These are phyloP conservation scores for Phasianus colchicus DNA, from an alignment of 2,113 vertebrate species.

Conservation along the genomic window DNA sequence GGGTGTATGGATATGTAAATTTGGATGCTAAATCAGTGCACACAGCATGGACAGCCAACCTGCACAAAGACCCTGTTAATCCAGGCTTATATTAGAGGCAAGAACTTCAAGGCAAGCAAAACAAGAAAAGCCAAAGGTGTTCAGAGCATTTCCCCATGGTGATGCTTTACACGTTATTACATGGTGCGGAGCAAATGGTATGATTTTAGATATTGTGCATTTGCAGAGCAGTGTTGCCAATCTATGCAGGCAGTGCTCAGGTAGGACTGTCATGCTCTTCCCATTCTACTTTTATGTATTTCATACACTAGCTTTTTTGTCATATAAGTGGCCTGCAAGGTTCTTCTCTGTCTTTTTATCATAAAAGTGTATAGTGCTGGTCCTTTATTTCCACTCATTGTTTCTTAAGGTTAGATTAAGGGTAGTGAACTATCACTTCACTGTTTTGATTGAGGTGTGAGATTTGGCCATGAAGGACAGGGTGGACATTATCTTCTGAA, in stretches of 20 bases:
- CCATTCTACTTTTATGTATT: background rate
- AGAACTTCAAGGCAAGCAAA: background rate
- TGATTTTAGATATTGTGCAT: background rate
- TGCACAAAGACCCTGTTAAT: background rate
- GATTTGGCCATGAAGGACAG: background rate
- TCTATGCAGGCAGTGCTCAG: background rate
- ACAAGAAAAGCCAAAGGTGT: background rate
- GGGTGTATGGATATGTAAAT: background rate
- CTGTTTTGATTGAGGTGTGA: background rate
- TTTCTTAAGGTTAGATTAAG: background rate
- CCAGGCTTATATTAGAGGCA: background rate
- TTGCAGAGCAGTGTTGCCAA: fast-evolving
- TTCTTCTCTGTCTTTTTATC: background rate
- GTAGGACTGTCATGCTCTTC: background rate
- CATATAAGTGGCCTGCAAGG: background rate
- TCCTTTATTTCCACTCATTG: background rate
- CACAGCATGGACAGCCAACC: background rate
- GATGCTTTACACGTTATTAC: background rate
- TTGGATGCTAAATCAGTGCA: background rate
- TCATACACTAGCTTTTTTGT: background rate
- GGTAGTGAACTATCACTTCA: background rate
- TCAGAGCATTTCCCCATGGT: background rate
- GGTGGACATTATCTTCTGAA: background rate
- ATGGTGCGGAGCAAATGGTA: background rate
- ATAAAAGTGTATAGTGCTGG: background rate